Evolutionary conservation across 2,888 invertebrate species (phyloP), one percentile per base, ranked within the genome.

Genomic region (Tanaodytes sp.): DNA sequence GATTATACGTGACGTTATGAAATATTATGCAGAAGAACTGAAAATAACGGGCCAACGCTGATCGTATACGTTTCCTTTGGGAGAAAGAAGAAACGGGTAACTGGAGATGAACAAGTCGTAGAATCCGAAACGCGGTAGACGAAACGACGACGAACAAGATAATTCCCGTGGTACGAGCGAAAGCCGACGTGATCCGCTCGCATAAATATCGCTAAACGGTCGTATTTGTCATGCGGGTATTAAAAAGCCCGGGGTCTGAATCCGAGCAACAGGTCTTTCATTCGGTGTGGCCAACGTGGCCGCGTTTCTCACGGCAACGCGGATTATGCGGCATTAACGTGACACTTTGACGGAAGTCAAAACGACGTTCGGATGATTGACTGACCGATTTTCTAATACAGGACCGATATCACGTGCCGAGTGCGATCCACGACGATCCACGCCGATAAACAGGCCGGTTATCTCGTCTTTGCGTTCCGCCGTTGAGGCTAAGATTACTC

Each of bases 111-210:
- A 45, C 30, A 52, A 51, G 49, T 48, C 54, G 52, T 20, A 15
- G 42, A 43, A 36, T 14, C 23, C 23, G 37, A 42, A 37, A 54
- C 48, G 55, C 49, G 46, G 68, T 65, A 65, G 62, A 5, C 67
- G 46, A 51, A 36, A n/a, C n/a, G 12, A 71, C 73, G 63, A 58
- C 46, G 73, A 75, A 79, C 76, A 77, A 78, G 80, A 82, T 83
- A 82, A 83, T 83, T 80, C 78, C 69, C 59, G 61, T 67, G 63
- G 72, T 76, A 75, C 76, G 78, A 78, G 76, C 76, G 65, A 78
- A 79, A 81, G 80, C 80, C 76, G 81, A 82, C 80, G 76, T 79
- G 79, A 83, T 81, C 80, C 80, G 78, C 73, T 79, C 78, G 79
- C 78, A 79, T 80, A 79, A 83, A 82, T 81, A 80, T 79, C 77